A percentile compares a stretch with the other conserved stretches of the same genome.
These are phyloP conservation scores for Mormyrops boulengeri DNA, from an alignment of 2,797 vertebrate genomes.

Conservation along the genomic window DNA sequence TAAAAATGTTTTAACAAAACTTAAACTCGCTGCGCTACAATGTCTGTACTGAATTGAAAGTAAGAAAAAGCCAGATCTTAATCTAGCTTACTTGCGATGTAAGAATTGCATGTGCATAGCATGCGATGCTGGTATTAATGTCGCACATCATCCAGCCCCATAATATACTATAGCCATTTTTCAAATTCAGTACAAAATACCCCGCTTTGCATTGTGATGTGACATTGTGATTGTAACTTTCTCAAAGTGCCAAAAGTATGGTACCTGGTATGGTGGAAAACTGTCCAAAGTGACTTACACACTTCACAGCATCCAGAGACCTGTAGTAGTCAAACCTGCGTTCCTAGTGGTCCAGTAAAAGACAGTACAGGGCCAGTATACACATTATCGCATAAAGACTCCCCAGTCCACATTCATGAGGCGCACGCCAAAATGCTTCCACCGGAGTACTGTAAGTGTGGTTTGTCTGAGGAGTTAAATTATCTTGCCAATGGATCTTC, in stretches of 20 bases:
- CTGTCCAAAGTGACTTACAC: not conserved
- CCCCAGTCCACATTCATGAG: not conserved
- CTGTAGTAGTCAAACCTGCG: not conserved
- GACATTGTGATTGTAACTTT: not conserved
- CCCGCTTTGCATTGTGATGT: not conserved
- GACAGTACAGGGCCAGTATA: not conserved
- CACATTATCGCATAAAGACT: not conserved
- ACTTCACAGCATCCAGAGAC: not conserved
- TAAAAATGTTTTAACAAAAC: not conserved
- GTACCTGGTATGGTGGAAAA: not conserved
- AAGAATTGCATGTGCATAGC: not conserved
- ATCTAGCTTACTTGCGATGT: not conserved
- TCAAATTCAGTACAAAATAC: not conserved
- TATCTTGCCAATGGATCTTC: not conserved
- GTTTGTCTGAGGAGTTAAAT: not conserved
- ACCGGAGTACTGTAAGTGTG: not conserved
- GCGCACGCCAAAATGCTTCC: not conserved
- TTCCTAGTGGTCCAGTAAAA: not conserved
- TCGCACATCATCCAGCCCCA: not conserved
- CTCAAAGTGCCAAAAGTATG: not conserved
- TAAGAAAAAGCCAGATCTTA: not conserved
- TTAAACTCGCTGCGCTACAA: not conserved
- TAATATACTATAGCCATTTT: not conserved
- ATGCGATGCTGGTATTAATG: not conserved
- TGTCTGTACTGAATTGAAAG: not conserved